Conservation (phyloP, 2,888 invertebrate species). For the Melinaea menophilus region DNA sequence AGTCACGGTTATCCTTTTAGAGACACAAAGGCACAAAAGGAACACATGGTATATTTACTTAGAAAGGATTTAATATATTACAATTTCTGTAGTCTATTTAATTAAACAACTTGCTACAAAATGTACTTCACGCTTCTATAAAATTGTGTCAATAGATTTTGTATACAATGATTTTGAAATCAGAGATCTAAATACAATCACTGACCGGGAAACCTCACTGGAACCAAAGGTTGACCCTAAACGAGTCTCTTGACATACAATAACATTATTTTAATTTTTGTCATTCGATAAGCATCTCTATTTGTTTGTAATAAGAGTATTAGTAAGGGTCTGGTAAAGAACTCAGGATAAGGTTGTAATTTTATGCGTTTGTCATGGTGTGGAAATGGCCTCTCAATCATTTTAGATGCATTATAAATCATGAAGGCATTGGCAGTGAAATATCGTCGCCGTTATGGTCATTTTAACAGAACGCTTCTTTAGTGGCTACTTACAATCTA, state of each 20-base stretch:
- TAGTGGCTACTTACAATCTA: neutral
- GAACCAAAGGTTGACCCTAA: constrained; percentile 31
- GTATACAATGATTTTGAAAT: constrained; percentile 25
- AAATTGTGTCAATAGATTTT: constrained; percentile 14
- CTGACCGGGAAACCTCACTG: constrained; percentile 33
- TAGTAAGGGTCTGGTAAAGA: neutral
- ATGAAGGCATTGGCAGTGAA: constrained; percentile 29
- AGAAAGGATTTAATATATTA: neutral
- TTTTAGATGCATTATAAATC: constrained; percentile 24
- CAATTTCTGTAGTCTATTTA: neutral
- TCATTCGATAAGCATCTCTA: neutral
- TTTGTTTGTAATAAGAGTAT: constrained; percentile 1
- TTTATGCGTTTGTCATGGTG: constrained; percentile 22
- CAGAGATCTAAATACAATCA: constrained; percentile 33
- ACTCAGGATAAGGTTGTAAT: constrained; percentile 15
- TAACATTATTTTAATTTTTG: constrained; percentile 18
- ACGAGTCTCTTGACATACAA: constrained; percentile 22
- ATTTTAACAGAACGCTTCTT: constrained; percentile 19
- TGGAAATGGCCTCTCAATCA: constrained; percentile 22
- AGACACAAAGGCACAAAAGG: neutral
- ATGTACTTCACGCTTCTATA: constrained; percentile 2
- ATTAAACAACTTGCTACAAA: constrained; percentile 15
- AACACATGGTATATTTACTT: neutral
- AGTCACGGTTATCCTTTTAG: neutral
- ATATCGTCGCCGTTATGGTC: constrained; percentile 17